Base-by-base conservation (phyloP, 2,888 invertebrate genomes). In the Yponomeuta sedellus region DNA sequence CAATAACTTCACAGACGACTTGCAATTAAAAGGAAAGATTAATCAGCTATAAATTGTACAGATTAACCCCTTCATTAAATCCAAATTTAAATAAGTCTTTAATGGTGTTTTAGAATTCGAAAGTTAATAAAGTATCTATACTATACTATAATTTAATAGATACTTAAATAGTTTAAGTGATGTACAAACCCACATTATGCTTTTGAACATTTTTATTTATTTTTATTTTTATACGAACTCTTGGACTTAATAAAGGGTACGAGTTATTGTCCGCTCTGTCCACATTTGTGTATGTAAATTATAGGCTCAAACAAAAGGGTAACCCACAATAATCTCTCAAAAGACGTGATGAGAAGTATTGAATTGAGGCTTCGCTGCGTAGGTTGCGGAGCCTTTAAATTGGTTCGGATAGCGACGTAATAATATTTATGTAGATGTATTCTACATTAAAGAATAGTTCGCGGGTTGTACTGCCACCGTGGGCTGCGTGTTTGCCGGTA, bases 351-450 rank as follows among this genome's bases (percentile, higher is more conserved):
- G 44, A 52, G 44, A 52, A 44, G 44, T 44, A 44, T 52, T 52
- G 44, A 52, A 52, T 52, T 12, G 44, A 12, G 44, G 44, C 44
- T 52, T 52, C 12, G 16, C 6, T 16, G 44, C 44, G 44, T 52
- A 16, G 44, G 44, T 16, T 16, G 12, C 16, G 16, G 44, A 52
- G 44, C 44, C 44, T 52, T 52, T 52, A 52, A 52, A 52, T 52
- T 52, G 12, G 16, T 52, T 16, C 3, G 44, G 44, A 12, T 16
- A 16, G 16, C 12, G 12, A 52, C 2, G 11, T 59, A 25, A 59
- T 20, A 59, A 59, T 59, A 59, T 22, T 20, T 59, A 59, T 59
- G 59, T 59, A 59, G 10, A 25, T 59, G 25, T 59, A 20, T 59
- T 20, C 19, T 58, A 19, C n/a, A 58, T 19, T 58, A 52, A 52